Evolutionary conservation across 2,797 vertebrate genomes (phyloP).

Genomic region (Mionectes olivaceus): DNA sequence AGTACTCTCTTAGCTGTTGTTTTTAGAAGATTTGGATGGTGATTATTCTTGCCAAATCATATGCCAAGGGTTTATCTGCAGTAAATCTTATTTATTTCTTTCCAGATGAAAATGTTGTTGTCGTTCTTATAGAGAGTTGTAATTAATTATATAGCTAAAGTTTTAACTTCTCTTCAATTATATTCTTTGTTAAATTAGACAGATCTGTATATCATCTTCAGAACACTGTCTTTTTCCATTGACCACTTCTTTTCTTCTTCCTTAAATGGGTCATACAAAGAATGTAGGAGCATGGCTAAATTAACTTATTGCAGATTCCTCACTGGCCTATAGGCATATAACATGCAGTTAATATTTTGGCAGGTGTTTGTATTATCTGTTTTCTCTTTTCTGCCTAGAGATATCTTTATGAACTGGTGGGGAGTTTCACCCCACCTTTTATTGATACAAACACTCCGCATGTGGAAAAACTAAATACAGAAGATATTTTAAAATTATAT

Average conservation of each 20-base stretch:
- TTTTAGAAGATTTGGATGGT: neutral
- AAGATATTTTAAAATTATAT: neutral
- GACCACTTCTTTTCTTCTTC: neutral
- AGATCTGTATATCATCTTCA: neutral
- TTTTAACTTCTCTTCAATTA: neutral
- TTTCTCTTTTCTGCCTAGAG: neutral
- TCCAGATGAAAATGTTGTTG: neutral
- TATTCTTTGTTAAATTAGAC: neutral
- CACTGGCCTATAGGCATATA: neutral
- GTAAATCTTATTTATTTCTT: neutral
- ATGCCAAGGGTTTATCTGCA: neutral
- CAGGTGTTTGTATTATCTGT: neutral
- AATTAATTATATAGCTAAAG: neutral
- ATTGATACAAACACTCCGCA: neutral
- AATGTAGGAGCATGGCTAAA: neutral
- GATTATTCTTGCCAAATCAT: neutral
- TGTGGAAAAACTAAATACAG: neutral
- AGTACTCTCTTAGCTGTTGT: neutral
- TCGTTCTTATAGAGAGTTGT: neutral
- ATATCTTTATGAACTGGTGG: neutral
- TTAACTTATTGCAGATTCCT: neutral
- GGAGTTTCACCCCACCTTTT: rapidly evolving
- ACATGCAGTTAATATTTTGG: neutral
- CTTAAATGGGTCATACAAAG: neutral
- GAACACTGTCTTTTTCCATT: neutral